Evolutionary conservation across 2,113 vertebrate genomes (phyloP).

Genomic region (Trogon melanurus): DNA sequence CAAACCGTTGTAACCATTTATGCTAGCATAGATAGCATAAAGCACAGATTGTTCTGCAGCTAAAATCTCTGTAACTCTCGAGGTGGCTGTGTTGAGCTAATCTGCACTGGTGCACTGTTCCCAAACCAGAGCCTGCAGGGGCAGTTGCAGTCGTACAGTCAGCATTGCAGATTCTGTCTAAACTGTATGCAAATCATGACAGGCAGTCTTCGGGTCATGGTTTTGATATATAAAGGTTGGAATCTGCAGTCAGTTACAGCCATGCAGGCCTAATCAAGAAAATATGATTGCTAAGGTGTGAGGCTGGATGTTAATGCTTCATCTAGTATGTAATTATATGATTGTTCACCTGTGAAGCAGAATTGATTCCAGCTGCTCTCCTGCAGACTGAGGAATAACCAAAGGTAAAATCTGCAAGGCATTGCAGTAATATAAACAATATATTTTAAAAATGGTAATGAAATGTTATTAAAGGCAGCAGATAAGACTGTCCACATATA

Average conservation of each 20-base stretch:
- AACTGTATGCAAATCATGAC: neutral
- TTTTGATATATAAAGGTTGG: neutral
- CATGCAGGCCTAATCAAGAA: neutral
- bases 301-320: neutral
- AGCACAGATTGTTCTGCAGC: neutral
- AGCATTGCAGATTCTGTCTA: neutral
- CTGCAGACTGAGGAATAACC: neutral
- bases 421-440: neutral
- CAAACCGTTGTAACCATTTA: neutral
- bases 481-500: neutral
- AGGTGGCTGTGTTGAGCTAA: neutral
- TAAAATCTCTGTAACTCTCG: neutral
- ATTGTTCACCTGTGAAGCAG: neutral
- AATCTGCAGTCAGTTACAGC: neutral
- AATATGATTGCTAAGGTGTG: neutral
- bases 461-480: neutral
- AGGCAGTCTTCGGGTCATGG: neutral
- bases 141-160: neutral
- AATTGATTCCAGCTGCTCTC: neutral
- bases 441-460: neutral
- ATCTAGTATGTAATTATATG: neutral
- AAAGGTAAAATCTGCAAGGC: neutral
- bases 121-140: neutral
- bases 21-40: neutral
- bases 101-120: neutral